Percentiles rank a stretch among this genome's conserved stretches.
Conservation (phyloP, 2,888 invertebrate genomes). For the Cephus pulcher region DNA sequence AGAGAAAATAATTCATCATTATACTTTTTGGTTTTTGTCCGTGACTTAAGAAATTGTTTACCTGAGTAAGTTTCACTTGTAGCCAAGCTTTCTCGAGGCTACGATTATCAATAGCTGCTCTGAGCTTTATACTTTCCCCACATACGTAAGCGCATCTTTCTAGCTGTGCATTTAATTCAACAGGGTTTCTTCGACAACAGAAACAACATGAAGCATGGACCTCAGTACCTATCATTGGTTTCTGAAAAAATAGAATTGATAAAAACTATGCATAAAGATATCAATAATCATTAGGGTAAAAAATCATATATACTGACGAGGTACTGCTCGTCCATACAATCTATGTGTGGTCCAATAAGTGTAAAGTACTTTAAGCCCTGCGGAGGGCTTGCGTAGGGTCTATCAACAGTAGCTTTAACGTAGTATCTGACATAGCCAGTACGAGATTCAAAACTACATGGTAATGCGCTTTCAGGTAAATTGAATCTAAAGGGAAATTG, state of each 20-base stretch:
- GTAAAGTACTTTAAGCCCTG: conserved; percentile 86
- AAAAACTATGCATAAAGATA: not conserved
- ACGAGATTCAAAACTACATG: conserved; percentile 82
- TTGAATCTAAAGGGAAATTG: conserved; percentile 77
- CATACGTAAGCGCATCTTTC: conserved; percentile 82
- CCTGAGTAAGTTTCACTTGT: conserved; percentile 71
- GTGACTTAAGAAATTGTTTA: conserved; percentile 30
- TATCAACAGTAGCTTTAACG: conserved; percentile 78
- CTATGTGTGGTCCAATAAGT: conserved; percentile 81
- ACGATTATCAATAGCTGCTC: conserved; percentile 79
- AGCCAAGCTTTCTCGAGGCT: conserved; percentile 72
- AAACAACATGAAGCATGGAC: conserved; percentile 76
- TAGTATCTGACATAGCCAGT: conserved; percentile 80
- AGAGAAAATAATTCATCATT: conserved; percentile 32
- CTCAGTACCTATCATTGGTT: conserved; percentile 75
- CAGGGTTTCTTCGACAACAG: conserved; percentile 78
- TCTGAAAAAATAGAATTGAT: conserved; percentile 63
- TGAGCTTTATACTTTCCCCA: conserved; percentile 77
- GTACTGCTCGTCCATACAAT: conserved; percentile 84
- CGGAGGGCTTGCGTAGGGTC: conserved; percentile 82
- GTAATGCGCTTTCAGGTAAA: conserved; percentile 78
- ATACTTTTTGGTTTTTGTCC: conserved; percentile 1
- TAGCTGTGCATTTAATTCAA: conserved; percentile 75
- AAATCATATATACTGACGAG: conserved; percentile 67
- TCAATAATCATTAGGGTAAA: not conserved